Conservation (phyloP, 2,797 vertebrate species). For the Salmo trutta region DNA sequence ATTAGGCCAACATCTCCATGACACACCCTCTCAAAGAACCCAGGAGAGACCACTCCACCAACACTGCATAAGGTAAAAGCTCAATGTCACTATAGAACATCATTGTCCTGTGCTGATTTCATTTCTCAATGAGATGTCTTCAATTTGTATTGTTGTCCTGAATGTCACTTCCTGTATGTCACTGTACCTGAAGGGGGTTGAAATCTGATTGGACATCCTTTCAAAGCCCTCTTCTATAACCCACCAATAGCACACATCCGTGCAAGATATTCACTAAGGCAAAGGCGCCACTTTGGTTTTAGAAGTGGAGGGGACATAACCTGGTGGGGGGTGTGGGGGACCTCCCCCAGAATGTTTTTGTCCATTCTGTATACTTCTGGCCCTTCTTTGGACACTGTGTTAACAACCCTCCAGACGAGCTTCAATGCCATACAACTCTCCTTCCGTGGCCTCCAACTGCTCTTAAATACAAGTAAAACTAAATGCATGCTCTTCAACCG, state of each 20-base stretch:
- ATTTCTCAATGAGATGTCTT: no score
- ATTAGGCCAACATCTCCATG: conserved; percentile 59
- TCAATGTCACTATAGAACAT: background rate
- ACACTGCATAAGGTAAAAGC: conserved; percentile 75
- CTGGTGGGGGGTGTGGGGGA: conserved; percentile 35
- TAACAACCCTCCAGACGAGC: no score
- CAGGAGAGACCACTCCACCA: conserved; percentile 84
- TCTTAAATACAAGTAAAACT: no score
- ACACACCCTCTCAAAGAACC: conserved; percentile 69
- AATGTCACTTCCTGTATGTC: conserved; percentile 82
- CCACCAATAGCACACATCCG: conserved; percentile 59
- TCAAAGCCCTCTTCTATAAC: conserved; percentile 72
- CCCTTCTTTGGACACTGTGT: no score
- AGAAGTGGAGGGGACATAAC: background rate
- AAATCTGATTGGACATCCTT: conserved; percentile 72
- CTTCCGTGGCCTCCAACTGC: no score
- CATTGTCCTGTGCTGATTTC: background rate
- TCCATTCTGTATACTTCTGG: no score
- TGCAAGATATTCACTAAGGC: conserved; percentile 72
- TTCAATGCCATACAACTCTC: no score
- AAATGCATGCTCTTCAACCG: no score
- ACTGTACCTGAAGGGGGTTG: conserved; percentile 57
- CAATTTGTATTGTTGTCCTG: background rate
- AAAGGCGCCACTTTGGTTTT: background rate
- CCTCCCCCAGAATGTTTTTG: no score